Evolutionary conservation across 2,113 vertebrate species (phyloP), one percentile per base, ranked within the genome.

Genomic region (Callopanchax toddi): DNA sequence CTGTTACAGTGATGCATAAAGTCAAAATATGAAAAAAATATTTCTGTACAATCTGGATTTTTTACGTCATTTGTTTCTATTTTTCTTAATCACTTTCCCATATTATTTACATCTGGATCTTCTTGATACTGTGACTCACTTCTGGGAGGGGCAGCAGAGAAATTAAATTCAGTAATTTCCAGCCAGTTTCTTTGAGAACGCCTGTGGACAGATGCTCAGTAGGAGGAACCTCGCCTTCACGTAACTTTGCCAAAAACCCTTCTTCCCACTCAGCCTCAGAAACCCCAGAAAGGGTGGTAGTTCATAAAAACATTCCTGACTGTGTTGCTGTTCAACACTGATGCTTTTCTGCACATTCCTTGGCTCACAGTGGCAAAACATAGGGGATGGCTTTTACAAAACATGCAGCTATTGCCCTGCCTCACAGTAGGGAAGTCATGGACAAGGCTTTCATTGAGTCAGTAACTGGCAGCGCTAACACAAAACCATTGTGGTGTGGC

Each of bases 301-400:
- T 53, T 67, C 60, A 46, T 72, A 62, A 67, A 83, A 67, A 87
- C 73, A 85, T 89, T 88, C 86, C 85, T 71, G 17, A 48, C 67
- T 42, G 17, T 65, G 69, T 56, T 54, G 60, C 68, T 67, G n/a
- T 65, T 63, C 58, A 60, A 60, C 68, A 7, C 48, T 7, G 13
- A 60, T 17, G 40, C 76, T 77, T 83, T 72, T 42, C 57, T 76
- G 34, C 43, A 72, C 77, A 88, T 87, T 87, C 84, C 71, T 77
- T 75, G 70, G 74, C 75, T 36, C 13, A 5, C 42, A 42, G 63
- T 37, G 56, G 71, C 57, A 82, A 84, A 83, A 81, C 78, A 69
- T 55, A 74, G 26, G 51, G 56, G 56, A n/a, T 42, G 63, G 70
- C 58, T 68, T 83, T 76, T 45, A 29, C 34, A 68, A 76, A 78